A percentile compares a stretch with the other conserved stretches of the same genome.
These are phyloP conservation scores for Dyspetes luteomarginatus DNA, from an alignment of 2,888 invertebrate species.

Conservation along the genomic window DNA sequence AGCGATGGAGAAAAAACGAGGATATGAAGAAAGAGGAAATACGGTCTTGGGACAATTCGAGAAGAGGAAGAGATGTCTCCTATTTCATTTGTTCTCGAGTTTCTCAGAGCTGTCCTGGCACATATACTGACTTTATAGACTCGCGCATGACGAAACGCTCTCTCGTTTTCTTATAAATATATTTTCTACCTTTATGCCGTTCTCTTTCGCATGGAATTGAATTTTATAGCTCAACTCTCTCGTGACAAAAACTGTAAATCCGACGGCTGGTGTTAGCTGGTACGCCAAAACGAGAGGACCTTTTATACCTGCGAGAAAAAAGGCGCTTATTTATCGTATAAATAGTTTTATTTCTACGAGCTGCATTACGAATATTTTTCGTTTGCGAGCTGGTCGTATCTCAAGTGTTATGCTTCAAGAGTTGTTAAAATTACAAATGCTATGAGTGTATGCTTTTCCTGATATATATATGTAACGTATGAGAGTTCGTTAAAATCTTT, in stretches of 20 bases:
- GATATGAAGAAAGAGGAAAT: background rate
- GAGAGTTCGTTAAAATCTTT: background rate
- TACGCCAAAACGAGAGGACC: constrained; percentile 13
- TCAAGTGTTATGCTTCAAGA: background rate
- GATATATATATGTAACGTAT: no score
- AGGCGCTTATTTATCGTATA: constrained; percentile 28
- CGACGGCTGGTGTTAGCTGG: constrained; percentile 45
- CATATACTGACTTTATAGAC: no score
- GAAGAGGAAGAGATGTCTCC: background rate
- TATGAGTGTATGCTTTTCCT: background rate
- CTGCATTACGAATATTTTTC: constrained; percentile 12
- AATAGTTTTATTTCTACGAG: constrained; percentile 14
- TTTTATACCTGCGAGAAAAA: constrained; percentile 16
- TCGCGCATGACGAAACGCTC: background rate
- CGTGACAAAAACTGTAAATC: constrained; percentile 40
- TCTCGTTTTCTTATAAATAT: constrained; percentile 8
- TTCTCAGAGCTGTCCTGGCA: constrained; percentile 27
- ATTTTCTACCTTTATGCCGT: constrained; percentile 15
- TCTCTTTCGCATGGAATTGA: constrained; percentile 31
- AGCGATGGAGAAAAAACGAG: background rate
- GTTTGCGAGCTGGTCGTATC: background rate
- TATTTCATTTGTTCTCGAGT: constrained; percentile 32
- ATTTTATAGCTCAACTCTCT: constrained; percentile 48
- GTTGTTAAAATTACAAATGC: constrained; percentile 18
- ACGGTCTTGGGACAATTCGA: constrained; percentile 13